Evolutionary conservation across 1,140 invertebrate species (phyloP), one percentile per base, ranked within the genome.

Genomic region (Trinorchestia longiramus): DNA sequence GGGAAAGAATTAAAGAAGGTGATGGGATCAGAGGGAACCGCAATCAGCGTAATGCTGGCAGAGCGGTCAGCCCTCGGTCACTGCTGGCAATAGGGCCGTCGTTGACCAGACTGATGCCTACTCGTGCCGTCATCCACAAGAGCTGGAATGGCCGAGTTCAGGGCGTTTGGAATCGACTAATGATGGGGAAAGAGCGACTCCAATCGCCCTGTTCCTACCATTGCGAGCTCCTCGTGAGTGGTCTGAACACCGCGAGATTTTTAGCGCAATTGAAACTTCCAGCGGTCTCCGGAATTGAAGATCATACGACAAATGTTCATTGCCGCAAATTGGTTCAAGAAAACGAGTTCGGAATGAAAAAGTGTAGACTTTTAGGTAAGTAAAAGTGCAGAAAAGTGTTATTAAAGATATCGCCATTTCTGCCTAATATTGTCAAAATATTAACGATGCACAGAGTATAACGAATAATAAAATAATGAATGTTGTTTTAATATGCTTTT

Each of bases 151-250:
- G 92, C 92, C 88, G 88, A 90, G 41, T 43, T 90, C 28, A 90
- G 88, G 88, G 88, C 43, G 43, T 94, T 47, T 94, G 92, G 92
- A 94, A 94, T 47, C 43, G 92, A 45, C 92, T 94, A 94, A 94
- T 94, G 92, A 94, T n/a, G 92, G 44, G 92, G 92, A 94, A 94
- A 94, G 92, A 94, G 44, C 92, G 43, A 94, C 40, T 94, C 43
- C 92, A 94, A 94, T 94, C 92, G 44, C 8, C 92, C 44, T 47
- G 92, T 41, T 43, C n/a, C 92, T 6, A 44, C 44, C 92, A 94
- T 44, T 94, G 6, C 6, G 88, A 41, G 62, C 88, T 90, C 43
- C 36, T 43, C 88, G 42, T 94, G 92, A 94, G 92, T 94, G 92
- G 92, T 3, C 43, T 36, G 4, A 41, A 41, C 43, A 42, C 23